Evolutionary conservation across 1,140 invertebrate genomes (phyloP), one percentile per base, ranked within the genome.

Genomic region (Dryas iulia): DNA sequence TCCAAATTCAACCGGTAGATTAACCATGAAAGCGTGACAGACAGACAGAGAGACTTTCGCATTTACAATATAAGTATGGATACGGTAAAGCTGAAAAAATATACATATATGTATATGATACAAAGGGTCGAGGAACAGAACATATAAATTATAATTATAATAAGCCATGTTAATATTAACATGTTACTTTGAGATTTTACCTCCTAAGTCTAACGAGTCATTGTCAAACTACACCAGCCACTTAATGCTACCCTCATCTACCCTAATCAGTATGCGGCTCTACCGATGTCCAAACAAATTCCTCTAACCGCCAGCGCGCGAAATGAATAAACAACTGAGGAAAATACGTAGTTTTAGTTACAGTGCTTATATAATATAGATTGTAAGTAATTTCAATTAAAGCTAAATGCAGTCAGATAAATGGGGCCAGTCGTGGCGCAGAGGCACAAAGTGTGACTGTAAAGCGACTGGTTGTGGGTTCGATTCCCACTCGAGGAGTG

Each of bases 221-320:
- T 54, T 56, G 14, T 21, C 28, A 56, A 56, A 54, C 52, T 56
- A 54, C 21, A 30, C n/a, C 6, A 28, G 14, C 14, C 53, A 56
- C 23, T 56, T 53, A 31, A 14, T 35, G 25, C 12, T 54, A 33
- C 25, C 47, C 61, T 63, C 18, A 52, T 31, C 61, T 31, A 52
- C 52, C 24, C 52, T 63, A 63, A 63, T 63, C 61, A 63, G 61
- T 63, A 63, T 56, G 52, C 61, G 26, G 25, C 25, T 26, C 25
- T 62, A 23, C 52, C 21, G 3, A 30, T 53, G 30, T 63, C 61
- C 52, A 24, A 33, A 63, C 26, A 33, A 54, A 54, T 63, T 62
- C 26, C 7, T 52, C 47, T 21, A 63, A 53, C 52, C 28, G 23
- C 28, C 39, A 25, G 10, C 25, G 52, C 24, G 24, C 30, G 28